Base-by-base conservation (phyloP, 2,888 invertebrate genomes). In the Automeris io region DNA sequence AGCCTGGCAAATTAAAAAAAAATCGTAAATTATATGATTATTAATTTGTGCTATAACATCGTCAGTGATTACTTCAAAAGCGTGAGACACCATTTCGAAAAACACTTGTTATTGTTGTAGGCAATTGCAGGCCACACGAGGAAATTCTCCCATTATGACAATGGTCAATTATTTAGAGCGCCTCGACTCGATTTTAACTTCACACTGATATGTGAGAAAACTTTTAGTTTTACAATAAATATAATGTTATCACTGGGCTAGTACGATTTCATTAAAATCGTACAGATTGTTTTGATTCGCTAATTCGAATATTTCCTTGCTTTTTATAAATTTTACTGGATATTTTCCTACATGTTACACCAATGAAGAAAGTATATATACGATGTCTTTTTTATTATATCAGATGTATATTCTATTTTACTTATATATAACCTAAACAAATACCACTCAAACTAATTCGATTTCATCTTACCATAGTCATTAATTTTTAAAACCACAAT, bases 81-180 rank as follows among this genome's bases (percentile, higher is more conserved):
- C 83, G 85, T 83, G 85, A 62, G 83, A 83, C 46, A 47, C 46
- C 57, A 60, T 83, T 79, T 79, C 76, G 70, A 77, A 68, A 76
- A 81, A 67, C 66, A 67, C 60, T 63, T 65, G 71, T 70, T 70
- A 68, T 74, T 70, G 68, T 61, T 52, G 54, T 56, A 49, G 50
- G 54, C 58, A 62, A 69, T 64, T 59, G 72, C 69, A 64, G 81
- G 81, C 70, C 82, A 74, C 48, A 62, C 62, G 58, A 46, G 56
- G 70, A 62, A 68, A 74, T 75, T 61, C 71, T 79, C 81, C 62
- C 82, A 80, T 69, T 69, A 61, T 63, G 62, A 83, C 81, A 85
- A 85, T 85, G 79, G 78, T 72, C 82, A 80, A 78, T 82, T 83
- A 80, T 57, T 61, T 70, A 60, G 65, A 64, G 53, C 70, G 64